Percentiles rank a stretch among this genome's conserved stretches.
Evolutionary conservation across 1,140 invertebrate species (phyloP).

Genomic region (Penaeus japonicus): DNA sequence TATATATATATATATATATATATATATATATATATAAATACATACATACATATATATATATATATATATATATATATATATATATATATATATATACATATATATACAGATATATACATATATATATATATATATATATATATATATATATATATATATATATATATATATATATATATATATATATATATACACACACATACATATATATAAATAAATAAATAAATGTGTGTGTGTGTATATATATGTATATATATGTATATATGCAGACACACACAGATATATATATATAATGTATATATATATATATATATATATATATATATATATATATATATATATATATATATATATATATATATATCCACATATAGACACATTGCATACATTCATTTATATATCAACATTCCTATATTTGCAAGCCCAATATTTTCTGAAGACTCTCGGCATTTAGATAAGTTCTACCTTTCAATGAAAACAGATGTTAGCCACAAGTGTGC

Average conservation of each 20-base stretch:
- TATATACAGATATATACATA: too few species aligned
- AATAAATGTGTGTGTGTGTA: not conserved
- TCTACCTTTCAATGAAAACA: too few species aligned
- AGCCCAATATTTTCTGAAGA: too few species aligned
- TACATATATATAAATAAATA: not conserved
- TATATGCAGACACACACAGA: too few species aligned
- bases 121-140: not conserved
- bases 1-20: too few species aligned
- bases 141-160: not conserved
- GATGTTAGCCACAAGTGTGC: too few species aligned
- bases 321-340: not conserved
- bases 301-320: conserved; percentile 6
- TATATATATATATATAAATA: not conserved
- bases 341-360: not conserved
- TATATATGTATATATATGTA: too few species aligned
- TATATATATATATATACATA: not conserved
- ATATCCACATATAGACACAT: not conserved
- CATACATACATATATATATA: not conserved
- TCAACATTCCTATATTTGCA: too few species aligned
- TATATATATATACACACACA: not conserved
- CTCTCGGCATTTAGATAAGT: too few species aligned
- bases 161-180: not conserved
- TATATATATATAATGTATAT: too few species aligned
- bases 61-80: not conserved
- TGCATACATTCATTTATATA: not conserved